Evolutionary conservation across 2,797 vertebrate genomes (phyloP), one percentile per base, ranked within the genome.

Genomic region (Notamacropus eugenii): DNA sequence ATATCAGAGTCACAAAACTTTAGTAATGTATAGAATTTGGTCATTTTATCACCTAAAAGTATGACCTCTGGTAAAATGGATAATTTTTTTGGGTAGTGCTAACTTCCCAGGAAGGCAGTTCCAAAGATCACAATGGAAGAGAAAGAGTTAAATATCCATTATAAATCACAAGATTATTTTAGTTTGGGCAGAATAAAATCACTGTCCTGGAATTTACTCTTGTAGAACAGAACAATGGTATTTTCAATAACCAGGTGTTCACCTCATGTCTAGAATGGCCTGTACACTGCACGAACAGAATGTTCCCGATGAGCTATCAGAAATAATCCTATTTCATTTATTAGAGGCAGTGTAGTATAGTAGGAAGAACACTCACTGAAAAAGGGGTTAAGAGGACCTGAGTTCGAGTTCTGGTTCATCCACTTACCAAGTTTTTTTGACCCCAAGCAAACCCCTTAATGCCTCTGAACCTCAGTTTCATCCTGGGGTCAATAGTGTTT

Each of bases 171-270:
- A 5, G 54, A 57, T 57, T 90, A 19, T 90, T 93, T 90, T n/a
- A 90, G 52, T 11, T 74, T 90, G 93, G 90, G 82, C 46, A 90
- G 90, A 34, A 93, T 74, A 74, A 74, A 74, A 74, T 74, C 67
- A 74, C n/a, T 74, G 5, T 40, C 34, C 16, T 74, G n/a, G 6
- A 74, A 40, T 74, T 40, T 9, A 67, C 31, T 55, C 55, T 93
- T 67, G 34, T 74, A 54, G 34, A 55, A 55, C 22, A 93, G 62
- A 27, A 24, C 54, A 55, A 54, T 55, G 59, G 28, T 82, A 40
- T 82, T 93, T 28, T 40, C 54, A 82, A 54, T 55, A 50, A 92
- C 1, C 34, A 92, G 58, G 29, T 67, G 19, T 54, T 34, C 12
- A n/a, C 54, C 13, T 2, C 40, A 34, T 55, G 34, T 82, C 31